Conservation (phyloP, 2,888 invertebrate species). For the Tinea pellionella region DNA sequence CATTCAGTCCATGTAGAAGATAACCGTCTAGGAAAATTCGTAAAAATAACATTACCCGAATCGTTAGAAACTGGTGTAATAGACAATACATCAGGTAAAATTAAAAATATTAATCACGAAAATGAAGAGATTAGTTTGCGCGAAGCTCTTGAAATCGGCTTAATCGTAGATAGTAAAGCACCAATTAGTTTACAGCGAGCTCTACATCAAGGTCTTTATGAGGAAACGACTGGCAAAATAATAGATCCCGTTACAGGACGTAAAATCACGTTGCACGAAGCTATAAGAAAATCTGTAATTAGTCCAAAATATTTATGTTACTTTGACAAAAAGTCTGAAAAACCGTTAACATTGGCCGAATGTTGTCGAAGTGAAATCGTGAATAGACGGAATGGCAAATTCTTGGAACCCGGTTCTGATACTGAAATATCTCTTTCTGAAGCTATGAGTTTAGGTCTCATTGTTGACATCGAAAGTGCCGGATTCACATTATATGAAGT, state of each 20-base stretch:
- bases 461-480: slow-evolving; percentile 88
- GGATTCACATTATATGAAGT: slow-evolving; percentile 85
- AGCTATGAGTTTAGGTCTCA: slow-evolving; percentile 81
- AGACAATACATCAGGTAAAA: slow-evolving; percentile 76
- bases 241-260: slow-evolving; percentile 83
- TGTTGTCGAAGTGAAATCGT: slow-evolving; percentile 85
- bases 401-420: slow-evolving; percentile 77
- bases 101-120: slow-evolving; percentile 76
- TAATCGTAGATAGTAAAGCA: slow-evolving; percentile 83
- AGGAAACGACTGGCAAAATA: slow-evolving; percentile 83
- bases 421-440: slow-evolving; percentile 75
- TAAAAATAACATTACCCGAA: slow-evolving; percentile 81
- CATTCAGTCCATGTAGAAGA: slow-evolving; percentile 87
- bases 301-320: slow-evolving; percentile 85
- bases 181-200: slow-evolving; percentile 86
- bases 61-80: slow-evolving; percentile 82
- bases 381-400: slow-evolving; percentile 82
- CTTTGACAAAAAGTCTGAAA: slow-evolving; percentile 80
- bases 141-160: slow-evolving; percentile 83
- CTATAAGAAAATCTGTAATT: slow-evolving; percentile 82
- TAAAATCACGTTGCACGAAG: slow-evolving; percentile 85
- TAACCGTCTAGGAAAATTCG: slow-evolving; percentile 79
- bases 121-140: slow-evolving; percentile 76
- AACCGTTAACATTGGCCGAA: slow-evolving; percentile 79
- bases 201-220: slow-evolving; percentile 87